These are phyloP conservation scores for Saxidomus purpurata DNA, from an alignment of 1,140 invertebrate species.

Conservation along the genomic window DNA sequence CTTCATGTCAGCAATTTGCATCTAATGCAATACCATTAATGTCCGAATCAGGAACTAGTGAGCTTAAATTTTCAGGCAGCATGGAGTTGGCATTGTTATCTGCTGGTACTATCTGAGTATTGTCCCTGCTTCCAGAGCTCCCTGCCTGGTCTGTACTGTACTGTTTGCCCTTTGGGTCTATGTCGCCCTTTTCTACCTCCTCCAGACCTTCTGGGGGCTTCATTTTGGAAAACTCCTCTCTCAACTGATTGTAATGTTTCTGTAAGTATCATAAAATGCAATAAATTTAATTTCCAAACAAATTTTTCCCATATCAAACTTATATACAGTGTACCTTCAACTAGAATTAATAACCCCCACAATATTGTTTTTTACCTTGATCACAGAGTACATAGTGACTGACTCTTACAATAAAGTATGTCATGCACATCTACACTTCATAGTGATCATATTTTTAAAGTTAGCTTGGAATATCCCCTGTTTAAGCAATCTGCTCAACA, in stretches of 20 bases:
- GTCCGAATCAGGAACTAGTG: not conserved
- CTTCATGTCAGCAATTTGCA: slow-evolving; percentile 35
- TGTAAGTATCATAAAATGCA: slow-evolving; percentile 85
- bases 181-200: slow-evolving; percentile 71
- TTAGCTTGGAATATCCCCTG: too few relatives aligned
- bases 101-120: slow-evolving; percentile 8
- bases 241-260: slow-evolving; percentile 92
- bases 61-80: not conserved
- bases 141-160: slow-evolving; percentile 74
- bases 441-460: too few relatives aligned
- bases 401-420: too few relatives aligned
- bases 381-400: too few relatives aligned
- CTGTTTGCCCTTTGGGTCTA: slow-evolving; percentile 77
- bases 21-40: not conserved
- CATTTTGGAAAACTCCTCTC: slow-evolving; percentile 93
- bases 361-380: too few relatives aligned
- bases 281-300: too few relatives aligned
- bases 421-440: too few relatives aligned
- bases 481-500: too few relatives aligned
- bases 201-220: slow-evolving; percentile 91
- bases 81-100: slow-evolving; percentile 44
- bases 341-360: too few relatives aligned
- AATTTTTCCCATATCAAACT: too few relatives aligned
- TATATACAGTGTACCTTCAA: too few relatives aligned
- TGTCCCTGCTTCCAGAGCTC: not conserved